phyloP scores from a whole-genome alignment of 2,797 vertebrate genomes.

The Silurus lanzhouensis region DNA sequence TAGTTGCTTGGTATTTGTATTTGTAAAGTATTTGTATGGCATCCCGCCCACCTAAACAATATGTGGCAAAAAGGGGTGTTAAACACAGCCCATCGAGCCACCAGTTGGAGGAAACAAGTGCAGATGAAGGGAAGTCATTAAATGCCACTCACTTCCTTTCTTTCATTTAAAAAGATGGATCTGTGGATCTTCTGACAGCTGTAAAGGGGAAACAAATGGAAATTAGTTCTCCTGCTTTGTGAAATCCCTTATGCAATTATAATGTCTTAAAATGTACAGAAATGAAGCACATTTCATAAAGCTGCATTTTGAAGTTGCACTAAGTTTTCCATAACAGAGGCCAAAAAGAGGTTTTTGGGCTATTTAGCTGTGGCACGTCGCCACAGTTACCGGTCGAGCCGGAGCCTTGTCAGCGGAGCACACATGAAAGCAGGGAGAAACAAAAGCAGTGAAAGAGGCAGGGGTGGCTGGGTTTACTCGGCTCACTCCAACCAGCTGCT shows the following conservation, averaged over 20 bases:
- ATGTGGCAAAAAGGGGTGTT: conserved; percentile 46
- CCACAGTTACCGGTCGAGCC: conserved; percentile 58
- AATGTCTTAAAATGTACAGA: conserved; percentile 6
- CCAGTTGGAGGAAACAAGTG: not conserved
- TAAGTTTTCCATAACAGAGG: conserved; percentile 32
- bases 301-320: not conserved
- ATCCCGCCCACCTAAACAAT: conserved; percentile 51
- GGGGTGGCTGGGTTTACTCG: conserved; percentile 40
- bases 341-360: conserved; percentile 21
- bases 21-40: conserved; percentile 54
- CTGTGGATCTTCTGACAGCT: not conserved
- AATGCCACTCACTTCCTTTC: conserved; percentile 1
- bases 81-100: conserved; percentile 1
- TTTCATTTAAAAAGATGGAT: not conserved
- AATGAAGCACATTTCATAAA: conserved; percentile 15
- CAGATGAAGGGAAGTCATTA: conserved; percentile 14
- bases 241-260: not conserved
- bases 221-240: not conserved
- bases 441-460: conserved; percentile 54
- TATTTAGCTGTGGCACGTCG: conserved; percentile 43
- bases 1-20: conserved; percentile 52
- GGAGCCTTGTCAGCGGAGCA: conserved; percentile 55
- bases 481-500: conserved; percentile 53
- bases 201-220: not conserved
- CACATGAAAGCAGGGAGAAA: conserved; percentile 63